Base-by-base conservation (phyloP, 2,888 invertebrate species). In the Cerastis rubricosa region DNA sequence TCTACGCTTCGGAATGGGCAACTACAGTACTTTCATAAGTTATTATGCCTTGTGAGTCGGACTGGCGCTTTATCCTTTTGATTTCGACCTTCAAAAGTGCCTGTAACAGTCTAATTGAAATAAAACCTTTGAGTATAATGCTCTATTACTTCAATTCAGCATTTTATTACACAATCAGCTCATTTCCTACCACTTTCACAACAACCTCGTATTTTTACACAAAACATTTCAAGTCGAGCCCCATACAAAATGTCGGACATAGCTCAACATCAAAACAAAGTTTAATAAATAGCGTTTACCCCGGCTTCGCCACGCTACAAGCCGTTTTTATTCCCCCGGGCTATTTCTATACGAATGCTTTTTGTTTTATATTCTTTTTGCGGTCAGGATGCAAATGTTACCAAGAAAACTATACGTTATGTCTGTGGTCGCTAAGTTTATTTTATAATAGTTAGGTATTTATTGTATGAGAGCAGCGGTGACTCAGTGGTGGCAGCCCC, bases 181-280 rank as follows among this genome's bases (percentile, higher is more conserved):
- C 19, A 51, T 40, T 19, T n/a, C n/a, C 43, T 9, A 25, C 29
- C 19, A 68, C 35, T 51, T 61, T 47, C 9, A 49, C 17, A 68
- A 61, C 17, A 45, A 61, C 40, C 63, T 29, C 47, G 2, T 25
- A n/a, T 68, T 57, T 11, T 25, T 17, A 7, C 7, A 40, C 71
- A 81, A 68, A 73, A 84, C 61, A 70, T 83, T 64, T 25, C 47
- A 25, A 61, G 66, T 51, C 47, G 35, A 54, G 43, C 69, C 29
- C 71, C 71, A 81, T 72, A 57, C 70, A 67, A 76, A 85, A 76
- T 83, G 81, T 71, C 40, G 25, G 22, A 49, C 85, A 83, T 83
- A 49, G 25, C 59, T 83, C 85, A 83, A 83, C 76, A 74, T 85
- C 85, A 85, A 68, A 76, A 85, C 81, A 85, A 83, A 85, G 49